phyloP scores from a whole-genome alignment of 2,888 invertebrate genomes.

The Acheta domesticus region DNA sequence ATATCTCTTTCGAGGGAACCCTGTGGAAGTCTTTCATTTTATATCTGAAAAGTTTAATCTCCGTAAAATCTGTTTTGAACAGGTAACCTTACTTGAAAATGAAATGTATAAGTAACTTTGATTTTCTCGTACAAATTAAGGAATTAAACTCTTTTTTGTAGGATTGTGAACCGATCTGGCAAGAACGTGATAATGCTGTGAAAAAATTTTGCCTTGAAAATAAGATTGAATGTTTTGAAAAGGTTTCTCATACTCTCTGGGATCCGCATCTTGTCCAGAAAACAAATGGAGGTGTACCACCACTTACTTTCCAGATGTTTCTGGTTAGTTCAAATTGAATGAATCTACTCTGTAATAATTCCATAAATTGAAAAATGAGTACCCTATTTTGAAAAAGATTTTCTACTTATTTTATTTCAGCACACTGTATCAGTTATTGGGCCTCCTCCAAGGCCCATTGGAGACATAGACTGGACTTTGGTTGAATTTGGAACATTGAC shows the following conservation, averaged over 20 bases:
- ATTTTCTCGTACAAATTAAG: neutral
- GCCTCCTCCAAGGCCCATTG: constrained; percentile 57
- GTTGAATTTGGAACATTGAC: constrained; percentile 51
- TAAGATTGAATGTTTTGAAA: constrained; percentile 57
- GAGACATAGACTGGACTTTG: constrained; percentile 48
- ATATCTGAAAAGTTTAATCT: constrained; percentile 59
- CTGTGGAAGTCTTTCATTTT: constrained; percentile 55
- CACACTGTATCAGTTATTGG: constrained; percentile 62
- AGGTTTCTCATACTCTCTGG: constrained; percentile 70
- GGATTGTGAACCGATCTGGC: constrained; percentile 72
- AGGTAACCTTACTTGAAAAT: constrained; percentile 39
- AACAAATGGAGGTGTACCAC: constrained; percentile 67
- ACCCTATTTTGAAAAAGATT: too few relatives aligned
- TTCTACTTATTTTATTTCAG: constrained; percentile 44
- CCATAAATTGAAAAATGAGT: too few relatives aligned
- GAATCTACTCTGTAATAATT: neutral
- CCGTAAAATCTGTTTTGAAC: constrained; percentile 48
- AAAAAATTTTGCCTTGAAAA: constrained; percentile 55
- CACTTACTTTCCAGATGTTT: constrained; percentile 69
- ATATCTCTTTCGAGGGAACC: constrained; percentile 60
- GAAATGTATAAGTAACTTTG: too few relatives aligned
- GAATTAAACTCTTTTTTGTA: constrained; percentile 42
- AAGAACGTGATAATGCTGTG: constrained; percentile 57
- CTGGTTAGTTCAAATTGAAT: constrained; percentile 50
- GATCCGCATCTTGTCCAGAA: constrained; percentile 61